Percentiles rank a stretch among this genome's conserved stretches.
phyloP scores from a whole-genome alignment of 2,797 vertebrate species.

The Microcaecilia unicolor region DNA sequence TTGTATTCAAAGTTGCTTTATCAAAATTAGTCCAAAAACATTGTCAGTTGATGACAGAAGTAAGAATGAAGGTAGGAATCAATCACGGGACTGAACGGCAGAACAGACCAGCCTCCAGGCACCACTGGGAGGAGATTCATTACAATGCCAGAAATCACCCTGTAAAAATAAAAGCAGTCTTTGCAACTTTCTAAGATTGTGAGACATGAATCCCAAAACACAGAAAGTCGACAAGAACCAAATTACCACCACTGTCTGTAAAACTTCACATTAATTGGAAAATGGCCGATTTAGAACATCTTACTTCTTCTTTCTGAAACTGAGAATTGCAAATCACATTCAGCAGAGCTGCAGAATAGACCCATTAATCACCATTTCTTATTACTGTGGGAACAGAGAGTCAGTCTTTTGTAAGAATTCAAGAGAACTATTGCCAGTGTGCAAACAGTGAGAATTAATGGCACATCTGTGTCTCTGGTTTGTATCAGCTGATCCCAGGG shows the following conservation, averaged over 20 bases:
- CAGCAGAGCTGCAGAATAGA: conserved; percentile 23
- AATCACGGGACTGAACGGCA: conserved; percentile 26
- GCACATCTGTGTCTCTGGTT: not conserved
- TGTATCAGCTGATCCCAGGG: not conserved
- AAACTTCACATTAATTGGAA: conserved; percentile 42
- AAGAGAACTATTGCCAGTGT: conserved; percentile 23
- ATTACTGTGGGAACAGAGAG: conserved; percentile 15
- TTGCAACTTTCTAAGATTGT: conserved; percentile 51
- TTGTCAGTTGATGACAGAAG: conserved; percentile 23
- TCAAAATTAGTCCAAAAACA: conserved; percentile 34
- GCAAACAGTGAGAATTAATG: conserved; percentile 15
- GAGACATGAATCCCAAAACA: conserved; percentile 45
- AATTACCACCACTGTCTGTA: conserved; percentile 15
- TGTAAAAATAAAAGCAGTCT: conserved; percentile 47
- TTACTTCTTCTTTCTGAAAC: conserved; percentile 19
- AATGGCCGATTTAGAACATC: conserved; percentile 29
- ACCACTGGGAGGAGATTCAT: too few relatives aligned
- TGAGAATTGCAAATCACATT: conserved; percentile 24
- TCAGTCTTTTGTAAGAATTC: conserved; percentile 23
- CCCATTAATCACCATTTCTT: conserved; percentile 46
- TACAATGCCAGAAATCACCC: conserved; percentile 40
- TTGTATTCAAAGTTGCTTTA: conserved; percentile 14
- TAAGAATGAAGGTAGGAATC: conserved; percentile 27
- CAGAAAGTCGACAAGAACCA: conserved; percentile 39
- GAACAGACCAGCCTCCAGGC: too few relatives aligned